Evolutionary conservation across 2,888 invertebrate species (phyloP).

Genomic region (Drosophila hamatofila): DNA sequence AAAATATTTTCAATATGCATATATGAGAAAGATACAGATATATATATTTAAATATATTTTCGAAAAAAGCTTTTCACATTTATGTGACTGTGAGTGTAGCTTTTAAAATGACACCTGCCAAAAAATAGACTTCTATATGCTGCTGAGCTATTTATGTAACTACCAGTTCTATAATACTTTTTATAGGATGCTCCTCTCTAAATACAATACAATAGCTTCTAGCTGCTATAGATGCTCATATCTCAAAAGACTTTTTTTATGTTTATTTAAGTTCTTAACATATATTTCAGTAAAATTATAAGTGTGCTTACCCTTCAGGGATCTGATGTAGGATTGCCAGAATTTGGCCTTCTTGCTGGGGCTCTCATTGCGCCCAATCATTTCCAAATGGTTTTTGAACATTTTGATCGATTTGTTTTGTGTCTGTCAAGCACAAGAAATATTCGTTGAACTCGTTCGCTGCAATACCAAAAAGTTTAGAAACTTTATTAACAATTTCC

Average conservation of each 20-base stretch:
- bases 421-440: slow-evolving; percentile 78
- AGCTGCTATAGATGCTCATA: neutral
- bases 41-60: slow-evolving; percentile 16
- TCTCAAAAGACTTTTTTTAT: neutral
- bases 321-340: slow-evolving; percentile 97
- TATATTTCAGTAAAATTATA: neutral
- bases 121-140: slow-evolving; percentile 58
- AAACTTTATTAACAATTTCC: slow-evolving; percentile 30
- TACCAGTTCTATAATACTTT: slow-evolving; percentile 20
- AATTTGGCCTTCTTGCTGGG: slow-evolving; percentile 96
- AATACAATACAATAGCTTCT: neutral
- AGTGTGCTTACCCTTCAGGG: slow-evolving; percentile 91
- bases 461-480: slow-evolving; percentile 82
- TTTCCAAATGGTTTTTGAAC: slow-evolving; percentile 96
- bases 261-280: neutral
- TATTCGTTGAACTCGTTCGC: slow-evolving; percentile 90
- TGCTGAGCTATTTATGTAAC: slow-evolving; percentile 58
- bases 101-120: slow-evolving; percentile 77
- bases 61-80: slow-evolving; percentile 54
- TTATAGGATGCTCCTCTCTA: slow-evolving; percentile 15
- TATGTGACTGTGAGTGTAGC: slow-evolving; percentile 19
- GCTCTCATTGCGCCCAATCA: slow-evolving; percentile 96
- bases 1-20: slow-evolving; percentile 62
- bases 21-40: slow-evolving; percentile 21
- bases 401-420: slow-evolving; percentile 89